Evolutionary conservation across 2,797 vertebrate species (phyloP), one percentile per base, ranked within the genome.

Genomic region (Enteromius trimaculatus): DNA sequence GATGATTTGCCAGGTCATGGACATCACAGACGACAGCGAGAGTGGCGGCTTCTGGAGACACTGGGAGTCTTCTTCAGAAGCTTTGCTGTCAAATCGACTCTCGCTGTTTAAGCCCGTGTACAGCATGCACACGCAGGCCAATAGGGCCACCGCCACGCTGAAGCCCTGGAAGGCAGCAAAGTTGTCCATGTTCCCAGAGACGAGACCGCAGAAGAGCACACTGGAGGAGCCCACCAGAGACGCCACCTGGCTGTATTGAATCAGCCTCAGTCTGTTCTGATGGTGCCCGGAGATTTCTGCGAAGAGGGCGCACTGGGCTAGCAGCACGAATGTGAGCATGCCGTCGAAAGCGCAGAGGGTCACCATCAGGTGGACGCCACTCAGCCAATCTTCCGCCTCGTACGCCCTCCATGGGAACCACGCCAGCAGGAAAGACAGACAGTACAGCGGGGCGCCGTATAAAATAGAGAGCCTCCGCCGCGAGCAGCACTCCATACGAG

Each of bases 331-430:
- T 0, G 96, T 96, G 5, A 97, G 93, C 88, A 94, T 80, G 77
- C 92, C 95, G 1, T 97, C 95, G 2, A 97, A 98, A 26, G 96
- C 94, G 6, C 96, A 97, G 1, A 97, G 88, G 0, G 97, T 92
- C 0, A 96, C 91, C 0, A 89, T 55, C 47, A 98, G 91, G 83
- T 98, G 97, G 1, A 97, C 62, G 0, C 96, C 96, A 1, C 94
- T 95, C n/a, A 98, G 76, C 96, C 97, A 96, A 87, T 97, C 97
- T 0, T 93, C 94, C 3, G 95, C 91, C 17, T 84, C 6, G 0
- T 97, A 97, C 23, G 49, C 39, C 71, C 92, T 92, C 98, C 97
- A 98, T 0, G 98, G 97, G 87, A 98, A 98, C 97, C 97, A 98
- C 2, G 96, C 95, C 21, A 98, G 89, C 86, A 99, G 93, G 82